These are phyloP conservation scores for Aleiodes leptofemur DNA, from an alignment of 2,888 invertebrate species.

Conservation along the genomic window DNA sequence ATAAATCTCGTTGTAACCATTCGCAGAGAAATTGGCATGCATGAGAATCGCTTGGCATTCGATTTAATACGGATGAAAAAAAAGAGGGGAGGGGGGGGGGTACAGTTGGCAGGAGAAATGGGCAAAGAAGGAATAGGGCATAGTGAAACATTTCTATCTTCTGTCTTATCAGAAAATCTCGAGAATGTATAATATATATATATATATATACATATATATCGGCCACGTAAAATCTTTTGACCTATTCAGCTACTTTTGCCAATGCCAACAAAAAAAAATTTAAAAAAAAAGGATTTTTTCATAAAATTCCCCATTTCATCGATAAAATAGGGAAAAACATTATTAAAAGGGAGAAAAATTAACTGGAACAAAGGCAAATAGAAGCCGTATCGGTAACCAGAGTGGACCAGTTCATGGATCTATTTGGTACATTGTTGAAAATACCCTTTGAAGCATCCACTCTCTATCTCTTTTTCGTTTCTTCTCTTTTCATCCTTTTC, in stretches of 20 bases:
- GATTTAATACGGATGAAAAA: constrained; percentile 72
- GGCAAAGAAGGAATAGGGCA: constrained; percentile 61
- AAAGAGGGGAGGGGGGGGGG: constrained; percentile 46
- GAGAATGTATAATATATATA: constrained; percentile 65
- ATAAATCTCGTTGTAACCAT: constrained; percentile 67
- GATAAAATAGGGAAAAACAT: not conserved
- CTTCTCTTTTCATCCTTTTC: not conserved
- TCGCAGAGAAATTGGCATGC: constrained; percentile 71
- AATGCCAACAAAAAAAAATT: not conserved
- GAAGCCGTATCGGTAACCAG: constrained; percentile 14
- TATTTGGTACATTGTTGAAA: constrained; percentile 32
- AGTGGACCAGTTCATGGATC: constrained; percentile 27
- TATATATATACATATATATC: too few relatives aligned
- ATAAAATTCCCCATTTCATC: not conserved
- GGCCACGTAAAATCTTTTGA: constrained; percentile 52
- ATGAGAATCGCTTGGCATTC: constrained; percentile 73
- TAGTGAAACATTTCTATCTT: constrained; percentile 71
- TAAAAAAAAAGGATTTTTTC: not conserved
- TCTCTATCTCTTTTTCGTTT: constrained; percentile 44
- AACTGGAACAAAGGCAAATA: not conserved
- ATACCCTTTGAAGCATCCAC: constrained; percentile 42
- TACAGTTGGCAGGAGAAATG: constrained; percentile 8
- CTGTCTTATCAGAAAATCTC: constrained; percentile 69
- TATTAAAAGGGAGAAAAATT: not conserved
- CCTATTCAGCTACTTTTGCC: not conserved